Percentiles rank a stretch among this genome's conserved stretches.
Conservation (phyloP, 2,797 vertebrate species). For the Ara ararauna region DNA sequence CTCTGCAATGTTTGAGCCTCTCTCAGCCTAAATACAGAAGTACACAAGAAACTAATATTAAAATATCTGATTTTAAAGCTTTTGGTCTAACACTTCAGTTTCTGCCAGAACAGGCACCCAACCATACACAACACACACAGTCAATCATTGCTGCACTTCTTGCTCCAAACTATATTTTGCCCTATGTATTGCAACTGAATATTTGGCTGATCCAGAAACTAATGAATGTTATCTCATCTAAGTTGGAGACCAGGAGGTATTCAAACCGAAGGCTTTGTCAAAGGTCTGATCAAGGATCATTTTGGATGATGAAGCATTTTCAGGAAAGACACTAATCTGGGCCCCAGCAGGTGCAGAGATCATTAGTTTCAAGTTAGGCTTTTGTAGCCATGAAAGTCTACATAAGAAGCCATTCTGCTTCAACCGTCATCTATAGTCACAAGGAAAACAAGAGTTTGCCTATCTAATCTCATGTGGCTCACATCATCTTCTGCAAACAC, state of each 20-base stretch:
- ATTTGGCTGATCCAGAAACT: neutral
- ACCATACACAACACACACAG: neutral
- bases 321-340: neutral
- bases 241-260: neutral
- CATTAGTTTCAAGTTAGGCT: neutral
- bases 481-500: neutral
- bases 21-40: neutral
- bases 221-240: neutral
- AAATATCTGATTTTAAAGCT: neutral
- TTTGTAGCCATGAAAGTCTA: neutral
- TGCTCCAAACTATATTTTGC: neutral
- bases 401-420: neutral
- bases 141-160: neutral
- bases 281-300: neutral
- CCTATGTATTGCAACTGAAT: neutral
- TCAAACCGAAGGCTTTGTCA: neutral
- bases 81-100: neutral
- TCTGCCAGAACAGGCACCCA: neutral
- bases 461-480: neutral
- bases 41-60: neutral
- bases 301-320: neutral
- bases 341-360: neutral
- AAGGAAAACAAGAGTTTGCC: neutral
- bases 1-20: neutral
- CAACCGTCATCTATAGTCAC: accelerated